Evolutionary conservation across 2,888 invertebrate species (phyloP).

Genomic region (Nomada hirtipes): DNA sequence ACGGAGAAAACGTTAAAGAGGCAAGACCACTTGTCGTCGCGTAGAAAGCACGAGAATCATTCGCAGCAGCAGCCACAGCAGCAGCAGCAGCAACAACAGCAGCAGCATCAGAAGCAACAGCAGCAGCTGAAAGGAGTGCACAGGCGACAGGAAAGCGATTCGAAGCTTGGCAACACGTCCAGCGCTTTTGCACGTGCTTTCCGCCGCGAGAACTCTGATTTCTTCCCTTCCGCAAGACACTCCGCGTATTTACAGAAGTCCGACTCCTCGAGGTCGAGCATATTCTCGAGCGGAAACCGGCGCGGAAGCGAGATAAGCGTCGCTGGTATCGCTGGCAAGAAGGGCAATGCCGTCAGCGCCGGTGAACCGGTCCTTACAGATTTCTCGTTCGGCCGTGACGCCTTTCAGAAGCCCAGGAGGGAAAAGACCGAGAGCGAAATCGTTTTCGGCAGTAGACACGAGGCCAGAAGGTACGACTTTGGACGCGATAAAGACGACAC

Average conservation of each 20-base stretch:
- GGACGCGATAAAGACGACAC: slow-evolving; percentile 77
- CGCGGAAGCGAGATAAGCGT: slow-evolving; percentile 86
- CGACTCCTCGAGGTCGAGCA: slow-evolving; percentile 83
- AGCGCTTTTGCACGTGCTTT: slow-evolving; percentile 90
- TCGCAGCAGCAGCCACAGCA: slow-evolving; percentile 77
- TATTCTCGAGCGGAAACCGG: slow-evolving; percentile 89
- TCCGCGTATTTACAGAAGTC: slow-evolving; percentile 89
- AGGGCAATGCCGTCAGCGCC: slow-evolving; percentile 84
- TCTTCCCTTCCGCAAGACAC: slow-evolving; percentile 92
- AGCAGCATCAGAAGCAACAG: slow-evolving; percentile 82
- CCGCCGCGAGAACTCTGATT: slow-evolving; percentile 93
- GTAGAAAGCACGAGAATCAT: slow-evolving; percentile 73
- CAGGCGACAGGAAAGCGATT: slow-evolving; percentile 91
- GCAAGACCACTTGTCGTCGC: slow-evolving; percentile 71
- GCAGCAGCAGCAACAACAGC: slow-evolving; percentile 81
- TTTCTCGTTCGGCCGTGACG: slow-evolving; percentile 86
- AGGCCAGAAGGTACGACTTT: slow-evolving; percentile 84
- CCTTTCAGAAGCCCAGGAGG: slow-evolving; percentile 88
- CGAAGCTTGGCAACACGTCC: slow-evolving; percentile 87
- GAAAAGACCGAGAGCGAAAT: slow-evolving; percentile 96
- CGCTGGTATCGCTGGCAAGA: slow-evolving; percentile 79
- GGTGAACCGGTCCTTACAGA: slow-evolving; percentile 91
- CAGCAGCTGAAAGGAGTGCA: slow-evolving; percentile 85
- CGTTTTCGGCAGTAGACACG: slow-evolving; percentile 88
- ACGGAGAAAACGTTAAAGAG: slow-evolving; percentile 76